Evolutionary conservation across 2,888 invertebrate genomes (phyloP), one percentile per base, ranked within the genome.

Genomic region (Aromia moschata): DNA sequence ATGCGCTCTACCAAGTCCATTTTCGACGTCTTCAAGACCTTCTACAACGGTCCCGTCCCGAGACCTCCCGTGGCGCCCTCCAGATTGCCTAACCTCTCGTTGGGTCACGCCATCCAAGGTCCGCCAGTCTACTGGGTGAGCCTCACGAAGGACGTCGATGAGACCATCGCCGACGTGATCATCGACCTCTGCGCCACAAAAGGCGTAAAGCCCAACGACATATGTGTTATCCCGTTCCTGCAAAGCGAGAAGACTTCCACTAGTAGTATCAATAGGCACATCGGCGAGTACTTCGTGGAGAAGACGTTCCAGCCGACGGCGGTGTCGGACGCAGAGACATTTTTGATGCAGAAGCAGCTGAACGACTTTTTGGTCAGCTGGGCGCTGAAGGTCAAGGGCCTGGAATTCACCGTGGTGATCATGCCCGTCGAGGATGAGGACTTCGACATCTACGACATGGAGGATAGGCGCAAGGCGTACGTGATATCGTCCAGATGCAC

Each of bases 331-430:
- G 77, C 79, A 7, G 79, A 79, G 60, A 63, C 71, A 12, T 79
- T 76, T 47, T 49, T 79, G 33, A 69, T 60, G 11, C 61, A 72
- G 41, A 70, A 64, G 25, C 71, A 73, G 46, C 67, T 74, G 2
- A 76, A 76, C 56, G 69, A 75, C 40, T 79, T 79, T 61, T 60
- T 79, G 5, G 69, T 79, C 20, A 70, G 78, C 3, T 79, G 79
- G 79, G 76, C 74, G 10, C 65, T 79, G 31, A 64, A 77, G 5
- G 76, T 78, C 5, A 80, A 80, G 65, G 79, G 79, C 0, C 67
- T 80, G 53, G 79, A 80, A 55, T 80, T 79, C 68, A 79, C 78
- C 60, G 77, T 79, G 1, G 79, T 80, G 1, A 67, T 80, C 2
- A 72, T 79, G 60, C 76, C 72, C 2, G 70, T 79, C 11, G 79